Evolutionary conservation across 2,797 vertebrate species (phyloP), one percentile per base, ranked within the genome.

Genomic region (Chelon labrosus): DNA sequence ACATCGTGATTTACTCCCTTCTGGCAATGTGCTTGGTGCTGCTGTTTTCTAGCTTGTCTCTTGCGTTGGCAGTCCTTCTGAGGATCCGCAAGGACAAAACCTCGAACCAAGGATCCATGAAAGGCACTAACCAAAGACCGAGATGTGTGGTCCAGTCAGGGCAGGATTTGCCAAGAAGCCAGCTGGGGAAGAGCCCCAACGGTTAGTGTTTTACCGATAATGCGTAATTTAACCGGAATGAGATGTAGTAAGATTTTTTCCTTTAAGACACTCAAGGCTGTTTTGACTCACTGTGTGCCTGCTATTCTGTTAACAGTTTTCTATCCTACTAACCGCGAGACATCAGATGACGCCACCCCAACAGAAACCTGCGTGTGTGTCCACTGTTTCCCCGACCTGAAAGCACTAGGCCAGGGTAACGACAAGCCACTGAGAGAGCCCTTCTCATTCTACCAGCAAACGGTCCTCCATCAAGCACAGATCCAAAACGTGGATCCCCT

Each of bases 351-450:
- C 17, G 68, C 88, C 55, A 85, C 39, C 37, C 93, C 94, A 0
- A 93, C 91, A 0, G 93, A 94, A 80, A 94, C 91, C 13, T 94
- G 93, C 1, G 79, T 77, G n/a, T 94, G 93, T 8, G 46, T 91
- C 37, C 90, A 93, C 67, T 95, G 94, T 56, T 94, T 94, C 68
- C 88, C 92, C 1, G 91, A 93, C 4, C 83, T 91, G 64, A 76
- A 67, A 47, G 16, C 13, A 2, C 50, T 68, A 0, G 44, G 61
- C 31, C 70, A 57, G 27, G 53, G 47, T 17, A 73, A 37, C 0
- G 75, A 80, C 52, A 68, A 54, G 54, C 68, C 37, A 1, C 31
- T 2, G 17, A 75, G 9, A 69, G 35, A 37, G 0, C 62, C 75
- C 0, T 57, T 56, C 64, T 10, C 65, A 0, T 10, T 76, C 51